Conservation (phyloP, 2,888 invertebrate genomes). For the Scaptomyza tumidula region DNA sequence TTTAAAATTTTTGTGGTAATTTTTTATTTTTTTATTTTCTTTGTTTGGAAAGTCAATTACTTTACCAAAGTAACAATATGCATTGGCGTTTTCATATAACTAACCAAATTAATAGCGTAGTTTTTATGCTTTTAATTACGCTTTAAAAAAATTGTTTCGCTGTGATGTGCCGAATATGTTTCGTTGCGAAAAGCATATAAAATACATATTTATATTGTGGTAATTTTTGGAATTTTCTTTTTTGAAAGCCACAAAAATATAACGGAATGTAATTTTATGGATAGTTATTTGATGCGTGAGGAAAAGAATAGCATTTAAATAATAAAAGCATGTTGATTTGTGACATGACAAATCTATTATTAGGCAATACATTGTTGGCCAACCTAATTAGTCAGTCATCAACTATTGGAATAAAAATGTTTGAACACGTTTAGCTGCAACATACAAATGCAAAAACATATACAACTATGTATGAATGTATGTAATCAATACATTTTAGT, state of each 20-base stretch:
- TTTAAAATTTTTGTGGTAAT: background rate
- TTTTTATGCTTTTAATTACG: background rate
- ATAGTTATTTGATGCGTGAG: background rate
- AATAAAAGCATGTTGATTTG: background rate
- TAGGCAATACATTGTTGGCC: background rate
- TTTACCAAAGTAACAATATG: background rate
- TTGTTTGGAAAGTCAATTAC: background rate
- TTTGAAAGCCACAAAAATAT: slow-evolving; percentile 1
- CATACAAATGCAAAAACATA: background rate
- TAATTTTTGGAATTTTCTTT: background rate
- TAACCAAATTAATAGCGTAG: background rate
- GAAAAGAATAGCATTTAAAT: background rate
- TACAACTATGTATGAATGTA: background rate
- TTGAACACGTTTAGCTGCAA: background rate
- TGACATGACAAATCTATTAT: background rate
- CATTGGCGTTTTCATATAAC: background rate
- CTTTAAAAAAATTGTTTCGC: background rate
- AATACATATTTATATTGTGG: background rate
- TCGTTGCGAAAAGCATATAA: background rate
- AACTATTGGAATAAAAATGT: background rate
- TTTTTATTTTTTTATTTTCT: background rate
- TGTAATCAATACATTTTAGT: background rate
- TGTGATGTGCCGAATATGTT: background rate
- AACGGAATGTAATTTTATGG: background rate
- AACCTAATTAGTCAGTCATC: background rate